A percentile compares a stretch with the other conserved stretches of the same genome.
Evolutionary conservation across 2,797 vertebrate species (phyloP).

Genomic region (Diplodus sargus): DNA sequence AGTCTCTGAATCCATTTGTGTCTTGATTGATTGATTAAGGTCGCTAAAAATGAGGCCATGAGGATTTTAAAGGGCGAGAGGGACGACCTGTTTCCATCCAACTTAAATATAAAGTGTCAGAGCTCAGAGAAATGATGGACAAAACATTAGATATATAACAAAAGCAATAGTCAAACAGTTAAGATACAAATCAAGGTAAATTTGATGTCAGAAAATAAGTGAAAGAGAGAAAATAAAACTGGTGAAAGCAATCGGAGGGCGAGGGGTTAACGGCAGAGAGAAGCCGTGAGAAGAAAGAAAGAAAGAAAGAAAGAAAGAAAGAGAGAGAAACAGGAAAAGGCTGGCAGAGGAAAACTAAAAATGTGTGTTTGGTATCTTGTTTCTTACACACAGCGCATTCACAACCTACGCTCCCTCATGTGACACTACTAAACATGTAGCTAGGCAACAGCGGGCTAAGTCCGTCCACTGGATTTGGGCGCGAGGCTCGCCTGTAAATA

Average conservation of each 20-base stretch:
- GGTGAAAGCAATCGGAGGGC: neutral
- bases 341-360: slow-evolving; percentile 62
- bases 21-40: too few species aligned
- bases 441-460: slow-evolving; percentile 78
- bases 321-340: neutral
- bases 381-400: slow-evolving; percentile 72
- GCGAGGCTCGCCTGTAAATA: slow-evolving; percentile 68
- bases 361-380: slow-evolving; percentile 73
- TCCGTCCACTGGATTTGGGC: slow-evolving; percentile 66
- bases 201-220: neutral
- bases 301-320: neutral
- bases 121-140: neutral
- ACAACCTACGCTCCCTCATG: slow-evolving; percentile 74
- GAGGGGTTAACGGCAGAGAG: slow-evolving; percentile 30
- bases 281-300: slow-evolving; percentile 5
- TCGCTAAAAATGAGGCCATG: too few species aligned
- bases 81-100: neutral
- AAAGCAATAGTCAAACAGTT: neutral
- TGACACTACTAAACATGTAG: slow-evolving; percentile 72
- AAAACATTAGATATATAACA: neutral
- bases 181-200: neutral
- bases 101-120: neutral
- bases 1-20: too few species aligned
- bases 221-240: too few species aligned
- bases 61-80: too few species aligned